A percentile compares a stretch with the other conserved stretches of the same genome.
Evolutionary conservation across 2,113 vertebrate species (phyloP).

Genomic region (Haliaeetus leucogaster): DNA sequence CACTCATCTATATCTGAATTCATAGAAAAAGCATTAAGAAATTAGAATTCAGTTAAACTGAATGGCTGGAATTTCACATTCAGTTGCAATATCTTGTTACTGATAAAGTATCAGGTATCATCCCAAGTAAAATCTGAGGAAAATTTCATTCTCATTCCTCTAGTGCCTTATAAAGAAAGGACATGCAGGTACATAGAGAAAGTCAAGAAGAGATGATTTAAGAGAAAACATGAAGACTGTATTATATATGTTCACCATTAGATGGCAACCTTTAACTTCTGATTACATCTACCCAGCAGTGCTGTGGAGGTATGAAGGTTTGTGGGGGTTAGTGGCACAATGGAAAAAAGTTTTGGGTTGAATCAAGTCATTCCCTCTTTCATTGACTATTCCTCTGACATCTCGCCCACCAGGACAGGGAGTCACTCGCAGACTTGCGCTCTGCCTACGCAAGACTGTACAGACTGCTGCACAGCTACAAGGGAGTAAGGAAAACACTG

Average conservation of each 20-base stretch:
- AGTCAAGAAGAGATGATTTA: neutral
- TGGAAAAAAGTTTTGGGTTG: neutral
- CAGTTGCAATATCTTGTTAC: neutral
- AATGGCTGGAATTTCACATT: neutral
- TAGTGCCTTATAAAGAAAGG: neutral
- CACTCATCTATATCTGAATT: conserved; percentile 92
- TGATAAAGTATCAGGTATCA: neutral
- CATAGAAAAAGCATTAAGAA: neutral
- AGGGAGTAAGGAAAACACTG: neutral
- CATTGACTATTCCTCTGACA: neutral
- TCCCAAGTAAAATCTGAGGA: neutral
- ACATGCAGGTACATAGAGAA: neutral
- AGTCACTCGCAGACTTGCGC: neutral
- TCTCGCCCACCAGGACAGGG: neutral
- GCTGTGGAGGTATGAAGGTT: neutral
- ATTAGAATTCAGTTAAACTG: neutral
- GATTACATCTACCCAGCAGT: neutral
- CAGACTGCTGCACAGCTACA: neutral
- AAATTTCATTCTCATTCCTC: neutral
- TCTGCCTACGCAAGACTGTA: neutral
- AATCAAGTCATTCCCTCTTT: neutral
- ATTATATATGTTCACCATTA: neutral
- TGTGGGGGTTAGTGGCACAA: neutral
- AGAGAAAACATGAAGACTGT: neutral
- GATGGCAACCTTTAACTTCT: conserved; percentile 54